Conservation (phyloP, 2,888 invertebrate species). For the Nysson spinosus region DNA sequence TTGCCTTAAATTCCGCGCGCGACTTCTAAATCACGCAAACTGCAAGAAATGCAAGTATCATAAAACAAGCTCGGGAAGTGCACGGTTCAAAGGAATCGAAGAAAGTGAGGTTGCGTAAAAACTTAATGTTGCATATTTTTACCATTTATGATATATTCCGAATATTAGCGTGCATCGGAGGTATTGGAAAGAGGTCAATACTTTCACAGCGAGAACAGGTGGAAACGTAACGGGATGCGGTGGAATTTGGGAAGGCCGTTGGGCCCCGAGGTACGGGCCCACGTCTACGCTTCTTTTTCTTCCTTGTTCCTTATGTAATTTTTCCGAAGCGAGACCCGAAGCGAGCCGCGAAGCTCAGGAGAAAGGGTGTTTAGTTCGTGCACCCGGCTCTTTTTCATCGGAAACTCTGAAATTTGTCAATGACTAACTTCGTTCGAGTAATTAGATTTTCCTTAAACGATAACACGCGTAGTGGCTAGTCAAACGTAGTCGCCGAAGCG, state of each 20-base stretch:
- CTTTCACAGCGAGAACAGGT: constrained; percentile 34
- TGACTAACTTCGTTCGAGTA: too few species aligned
- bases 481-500: too few species aligned
- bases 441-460: too few species aligned
- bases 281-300: background rate
- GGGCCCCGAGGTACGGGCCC: constrained; percentile 24
- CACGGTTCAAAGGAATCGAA: background rate
- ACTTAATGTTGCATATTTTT: background rate
- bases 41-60: background rate
- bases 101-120: background rate
- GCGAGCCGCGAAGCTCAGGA: too few species aligned
- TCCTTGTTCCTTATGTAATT: constrained; percentile 25
- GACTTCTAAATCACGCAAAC: too few species aligned
- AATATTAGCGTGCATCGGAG: constrained; percentile 11
- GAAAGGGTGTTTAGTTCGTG: too few species aligned
- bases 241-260: constrained; percentile 62
- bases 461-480: too few species aligned
- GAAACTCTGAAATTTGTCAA: too few species aligned
- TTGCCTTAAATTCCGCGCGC: too few species aligned
- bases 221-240: constrained; percentile 55
- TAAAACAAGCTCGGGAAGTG: background rate
- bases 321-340: too few species aligned
- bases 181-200: constrained; percentile 42
- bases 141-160: too few species aligned
- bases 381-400: too few species aligned